Base-by-base conservation (phyloP, 2,797 vertebrate genomes). In the Artibeus jamaicensis region DNA sequence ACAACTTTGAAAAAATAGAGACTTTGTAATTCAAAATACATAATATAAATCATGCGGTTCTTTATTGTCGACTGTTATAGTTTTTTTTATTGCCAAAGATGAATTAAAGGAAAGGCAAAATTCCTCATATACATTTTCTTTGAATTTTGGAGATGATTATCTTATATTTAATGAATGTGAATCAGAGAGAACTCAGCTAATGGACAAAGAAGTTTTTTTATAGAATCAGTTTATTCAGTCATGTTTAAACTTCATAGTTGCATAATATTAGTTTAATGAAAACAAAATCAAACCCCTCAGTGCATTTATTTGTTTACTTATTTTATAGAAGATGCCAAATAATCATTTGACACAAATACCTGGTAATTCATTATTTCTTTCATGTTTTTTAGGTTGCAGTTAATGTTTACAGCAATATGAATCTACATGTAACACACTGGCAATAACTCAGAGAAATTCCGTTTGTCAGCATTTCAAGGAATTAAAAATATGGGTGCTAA, bases 1-100 rank as follows among this genome's bases (percentile, higher is more conserved):
- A 83, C 81, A 95, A 83, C 8, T 96, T 73, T 79, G 55, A 79
- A 86, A 95, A 95, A 89, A 91, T 39, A 44, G 94, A 24, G 39
- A 71, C 57, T 86, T 89, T 6, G 8, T 85, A 89, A 94, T 94
- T 96, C 59, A 85, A 91, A 94, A 29, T 79, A 78, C 48, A 62
- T 71, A 92, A 34, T 90, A 82, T 91, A 82, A 85, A 70, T 87
- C 37, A 91, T 74, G 8, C 39, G 39, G 1, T 29, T 91, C 42
- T 67, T 88, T 22, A 95, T 15, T 10, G 1, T 71, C 87, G 37
- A 6, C 19, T 92, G 15, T 85, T 92, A 73, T 1, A 87, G 29
- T 11, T 83, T 92, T 92, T 81, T 78, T 34, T 73, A 68, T 55
- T 84, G 39, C 59, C 86, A 65, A 39, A 79, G 53, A 84, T 71